Percentiles rank a stretch among this genome's conserved stretches.
phyloP scores from a whole-genome alignment of 2,113 vertebrate genomes.

The Dipodomys stephensi region DNA sequence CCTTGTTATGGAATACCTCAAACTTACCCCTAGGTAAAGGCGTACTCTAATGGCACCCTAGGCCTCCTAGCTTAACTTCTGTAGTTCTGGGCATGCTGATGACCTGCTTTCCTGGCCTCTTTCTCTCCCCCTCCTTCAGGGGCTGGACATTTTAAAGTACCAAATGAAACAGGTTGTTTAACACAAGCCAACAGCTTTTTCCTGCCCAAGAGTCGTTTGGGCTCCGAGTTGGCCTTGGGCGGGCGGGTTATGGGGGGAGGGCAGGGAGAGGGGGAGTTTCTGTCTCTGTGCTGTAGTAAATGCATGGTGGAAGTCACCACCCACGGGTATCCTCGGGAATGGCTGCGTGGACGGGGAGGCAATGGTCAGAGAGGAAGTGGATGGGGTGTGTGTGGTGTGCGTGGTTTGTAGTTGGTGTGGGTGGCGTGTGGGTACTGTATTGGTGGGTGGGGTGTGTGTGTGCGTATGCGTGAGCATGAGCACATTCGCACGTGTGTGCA shows the following conservation, averaged over 20 bases:
- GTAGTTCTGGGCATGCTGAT: no score
- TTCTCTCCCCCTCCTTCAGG: no score
- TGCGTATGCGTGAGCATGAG: no score
- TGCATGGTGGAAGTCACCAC: not conserved
- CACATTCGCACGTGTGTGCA: no score
- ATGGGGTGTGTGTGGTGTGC: accelerated
- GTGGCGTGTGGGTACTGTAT: no score
- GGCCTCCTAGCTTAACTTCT: not conserved
- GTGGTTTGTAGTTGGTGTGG: no score
- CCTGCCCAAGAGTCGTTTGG: not conserved
- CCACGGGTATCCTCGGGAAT: not conserved
- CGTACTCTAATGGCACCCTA: accelerated
- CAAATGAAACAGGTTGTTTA: not conserved
- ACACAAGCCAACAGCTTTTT: not conserved
- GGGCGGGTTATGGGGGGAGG: no score
- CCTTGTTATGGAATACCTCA: not conserved
- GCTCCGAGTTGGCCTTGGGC: not conserved
- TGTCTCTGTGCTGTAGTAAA: not conserved
- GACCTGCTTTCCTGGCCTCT: not conserved
- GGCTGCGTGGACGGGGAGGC: not conserved
- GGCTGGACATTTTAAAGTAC: not conserved
- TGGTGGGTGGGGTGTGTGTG: not conserved
- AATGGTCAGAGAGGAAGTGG: not conserved
- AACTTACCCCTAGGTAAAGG: not conserved
- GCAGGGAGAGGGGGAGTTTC: not conserved